Conservation (phyloP, 2,113 vertebrate genomes). For the Apodemus speciosus region DNA sequence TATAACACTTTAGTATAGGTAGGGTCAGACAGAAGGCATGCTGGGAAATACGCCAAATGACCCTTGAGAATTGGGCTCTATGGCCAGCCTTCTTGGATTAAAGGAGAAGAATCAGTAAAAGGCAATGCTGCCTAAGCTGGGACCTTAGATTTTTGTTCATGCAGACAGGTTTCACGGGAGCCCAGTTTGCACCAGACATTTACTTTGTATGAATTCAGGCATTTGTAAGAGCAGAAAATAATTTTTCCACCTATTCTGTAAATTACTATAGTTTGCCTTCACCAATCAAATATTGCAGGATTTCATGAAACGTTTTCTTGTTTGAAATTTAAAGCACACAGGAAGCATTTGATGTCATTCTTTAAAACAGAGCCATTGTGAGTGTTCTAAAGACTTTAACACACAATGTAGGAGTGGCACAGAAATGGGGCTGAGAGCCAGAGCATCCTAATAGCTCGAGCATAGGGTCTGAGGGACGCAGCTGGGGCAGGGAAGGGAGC, state of each 20-base stretch:
- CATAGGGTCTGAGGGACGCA: not conserved
- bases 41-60: not conserved
- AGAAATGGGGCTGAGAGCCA: not conserved
- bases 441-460: not conserved
- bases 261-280: not conserved
- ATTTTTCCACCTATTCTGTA: not conserved
- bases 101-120: not conserved
- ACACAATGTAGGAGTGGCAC: not conserved
- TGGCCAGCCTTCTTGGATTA: not conserved
- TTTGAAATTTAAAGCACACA: not conserved
- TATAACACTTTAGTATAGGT: not conserved
- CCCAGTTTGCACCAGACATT: not conserved
- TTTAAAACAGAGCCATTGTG: not conserved
- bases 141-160: not conserved
- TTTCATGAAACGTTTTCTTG: not conserved
- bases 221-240: slow-evolving; percentile 35
- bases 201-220: not conserved
- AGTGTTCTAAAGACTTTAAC: not conserved
- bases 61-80: not conserved
- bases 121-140: not conserved
- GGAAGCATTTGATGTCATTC: not conserved
- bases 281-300: not conserved
- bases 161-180: not conserved
- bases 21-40: slow-evolving; percentile 23
- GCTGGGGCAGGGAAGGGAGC: no score